These are phyloP conservation scores for Lordiphosa fenestrarum DNA, from an alignment of 2,888 invertebrate genomes.

Conservation along the genomic window DNA sequence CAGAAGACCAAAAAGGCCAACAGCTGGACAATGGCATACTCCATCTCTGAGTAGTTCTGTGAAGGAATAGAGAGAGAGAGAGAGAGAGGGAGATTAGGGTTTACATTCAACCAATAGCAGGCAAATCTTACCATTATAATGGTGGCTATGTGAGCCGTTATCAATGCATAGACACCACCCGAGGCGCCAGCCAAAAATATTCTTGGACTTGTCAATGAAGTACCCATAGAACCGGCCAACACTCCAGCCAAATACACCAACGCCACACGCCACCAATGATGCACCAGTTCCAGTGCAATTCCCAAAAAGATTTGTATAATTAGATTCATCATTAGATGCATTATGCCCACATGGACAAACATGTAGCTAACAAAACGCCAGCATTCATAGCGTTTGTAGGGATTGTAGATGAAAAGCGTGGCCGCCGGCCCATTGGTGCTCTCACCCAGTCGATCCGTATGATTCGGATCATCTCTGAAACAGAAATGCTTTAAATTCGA, in stretches of 20 bases:
- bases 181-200: constrained; percentile 95
- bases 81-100: neutral
- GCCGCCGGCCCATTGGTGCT: constrained; percentile 88
- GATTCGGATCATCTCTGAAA: constrained; percentile 77
- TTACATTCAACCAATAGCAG: too few species aligned
- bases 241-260: constrained; percentile 92
- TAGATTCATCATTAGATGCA: constrained; percentile 94
- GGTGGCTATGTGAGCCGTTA: constrained; percentile 95
- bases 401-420: constrained; percentile 92
- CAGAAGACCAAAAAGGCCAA: constrained; percentile 90
- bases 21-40: constrained; percentile 92
- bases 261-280: constrained; percentile 95
- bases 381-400: constrained; percentile 89
- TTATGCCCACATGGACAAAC: constrained; percentile 95
- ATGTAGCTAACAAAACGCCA: constrained; percentile 98
- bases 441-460: constrained; percentile 76
- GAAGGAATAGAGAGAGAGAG: constrained; percentile 62
- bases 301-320: constrained; percentile 96
- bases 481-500: neutral
- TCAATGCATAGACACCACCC: constrained; percentile 96
- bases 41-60: constrained; percentile 98
- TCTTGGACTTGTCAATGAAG: constrained; percentile 88
- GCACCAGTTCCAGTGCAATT: constrained; percentile 97
- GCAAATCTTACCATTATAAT: constrained; percentile 86
- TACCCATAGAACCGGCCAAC: constrained; percentile 90